Evolutionary conservation across 2,113 vertebrate species (phyloP), one percentile per base, ranked within the genome.

Genomic region (Sebastes fasciatus): DNA sequence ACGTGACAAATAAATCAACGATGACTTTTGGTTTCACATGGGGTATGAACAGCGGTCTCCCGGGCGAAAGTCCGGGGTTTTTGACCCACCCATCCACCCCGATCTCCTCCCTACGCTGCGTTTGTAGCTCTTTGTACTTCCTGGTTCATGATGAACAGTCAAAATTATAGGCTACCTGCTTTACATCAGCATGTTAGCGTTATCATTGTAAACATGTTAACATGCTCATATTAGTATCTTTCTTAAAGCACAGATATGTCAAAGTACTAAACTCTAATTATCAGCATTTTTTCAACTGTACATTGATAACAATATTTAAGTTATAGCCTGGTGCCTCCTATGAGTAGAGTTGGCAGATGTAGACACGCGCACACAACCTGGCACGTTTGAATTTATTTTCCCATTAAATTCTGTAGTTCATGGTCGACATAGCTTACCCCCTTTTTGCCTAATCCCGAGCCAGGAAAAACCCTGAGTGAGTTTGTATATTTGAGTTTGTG

Each of bases 401-500:
- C 42, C 16, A 14, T 68, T 48, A 9, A 42, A 81, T 45, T 75
- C 7, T 58, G 14, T 16, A 9, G 10, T 40, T 55, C 23, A 62
- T 34, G 54, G 63, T 19, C 42, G 4, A 55, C 48, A 74, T 48
- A 66, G 7, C 40, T 1, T 43, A 9, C 8, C n/a, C 13, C 17
- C n/a, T 6, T 23, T 74, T 52, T 69, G 0, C 8, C 14, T 11
- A 4, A 64, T 48, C 55, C 14, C 54, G 55, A 51, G 10, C 70
- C 9, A 12, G 52, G 52, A 74, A 65, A 63, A 68, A 40, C 26
- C 69, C 45, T 48, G 40, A 17, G 8, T 67, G 49, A 52, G 7
- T 79, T 77, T 80, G 40, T 84, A 46, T 71, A 52, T 82, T 58
- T 79, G 60, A n/a, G 43, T 19, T 49, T 67, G 26, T 80, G 21